Conservation (phyloP, 2,113 vertebrate species). For the Scopus umbretta region DNA sequence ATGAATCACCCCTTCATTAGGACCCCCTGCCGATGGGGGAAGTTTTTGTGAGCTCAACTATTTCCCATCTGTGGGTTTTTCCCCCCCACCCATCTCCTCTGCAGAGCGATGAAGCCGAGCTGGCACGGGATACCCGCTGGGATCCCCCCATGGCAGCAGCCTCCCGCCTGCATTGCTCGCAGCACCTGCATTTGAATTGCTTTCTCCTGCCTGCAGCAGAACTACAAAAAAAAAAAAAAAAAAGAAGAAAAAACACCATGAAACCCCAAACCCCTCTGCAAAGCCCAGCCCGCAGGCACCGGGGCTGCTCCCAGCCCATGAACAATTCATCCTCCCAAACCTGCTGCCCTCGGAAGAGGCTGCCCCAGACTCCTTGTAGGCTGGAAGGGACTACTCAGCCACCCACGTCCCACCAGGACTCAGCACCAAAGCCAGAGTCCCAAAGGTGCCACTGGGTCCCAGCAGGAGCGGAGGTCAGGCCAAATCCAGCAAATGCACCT, state of each 20-base stretch:
- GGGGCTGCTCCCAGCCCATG: background rate
- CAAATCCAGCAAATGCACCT: background rate
- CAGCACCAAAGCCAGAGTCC: background rate
- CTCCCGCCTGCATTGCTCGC: background rate
- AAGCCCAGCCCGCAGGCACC: accelerated
- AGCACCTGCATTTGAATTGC: background rate
- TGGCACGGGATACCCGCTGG: background rate
- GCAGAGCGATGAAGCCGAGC: background rate
- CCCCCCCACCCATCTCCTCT: background rate
- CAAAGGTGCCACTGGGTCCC: background rate
- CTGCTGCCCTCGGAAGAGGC: background rate
- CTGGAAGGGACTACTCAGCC: background rate
- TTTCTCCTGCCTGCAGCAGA: background rate
- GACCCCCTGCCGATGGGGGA: accelerated
- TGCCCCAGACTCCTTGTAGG: background rate
- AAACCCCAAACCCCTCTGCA: background rate
- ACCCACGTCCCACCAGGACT: accelerated
- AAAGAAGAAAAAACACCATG: background rate
- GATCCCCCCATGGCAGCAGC: background rate
- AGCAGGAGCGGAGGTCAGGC: background rate
- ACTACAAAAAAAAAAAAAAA: background rate
- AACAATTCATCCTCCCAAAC: background rate
- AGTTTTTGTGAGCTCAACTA: background rate
- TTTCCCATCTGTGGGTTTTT: background rate
- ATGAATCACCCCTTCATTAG: accelerated